phyloP scores from a whole-genome alignment of 2,888 invertebrate genomes.

The Bombyx huttoni region DNA sequence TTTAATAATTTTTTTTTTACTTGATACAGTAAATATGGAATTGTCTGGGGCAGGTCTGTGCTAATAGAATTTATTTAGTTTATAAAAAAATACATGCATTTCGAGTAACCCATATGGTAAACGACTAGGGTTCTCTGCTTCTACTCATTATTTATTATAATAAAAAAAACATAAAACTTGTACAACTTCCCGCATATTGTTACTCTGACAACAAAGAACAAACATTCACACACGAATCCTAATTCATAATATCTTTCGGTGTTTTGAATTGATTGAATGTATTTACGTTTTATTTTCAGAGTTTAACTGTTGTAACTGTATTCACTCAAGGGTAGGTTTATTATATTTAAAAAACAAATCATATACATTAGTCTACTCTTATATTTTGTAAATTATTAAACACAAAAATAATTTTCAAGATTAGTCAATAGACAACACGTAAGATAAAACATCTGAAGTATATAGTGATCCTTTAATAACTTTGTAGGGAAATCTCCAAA shows the following conservation, averaged over 20 bases:
- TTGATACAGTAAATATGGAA: background rate
- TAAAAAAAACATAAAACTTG: background rate
- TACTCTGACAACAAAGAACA: slow-evolving; percentile 46
- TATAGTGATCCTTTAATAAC: slow-evolving; percentile 3
- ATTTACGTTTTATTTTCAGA: background rate
- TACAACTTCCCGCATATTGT: slow-evolving; percentile 10
- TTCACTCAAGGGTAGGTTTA: too few relatives aligned
- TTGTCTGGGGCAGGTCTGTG: background rate
- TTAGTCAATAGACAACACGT: background rate
- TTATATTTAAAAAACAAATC: too few relatives aligned
- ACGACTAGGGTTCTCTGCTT: background rate
- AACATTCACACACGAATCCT: slow-evolving; percentile 7
- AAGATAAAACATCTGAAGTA: background rate
- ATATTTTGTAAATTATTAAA: too few relatives aligned
- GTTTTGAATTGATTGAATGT: slow-evolving; percentile 9
- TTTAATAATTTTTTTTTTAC: background rate
- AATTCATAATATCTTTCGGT: background rate
- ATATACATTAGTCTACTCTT: too few relatives aligned
- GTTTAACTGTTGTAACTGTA: too few relatives aligned
- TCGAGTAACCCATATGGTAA: background rate
- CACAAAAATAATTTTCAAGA: too few relatives aligned
- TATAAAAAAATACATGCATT: background rate
- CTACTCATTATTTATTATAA: background rate
- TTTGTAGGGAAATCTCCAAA: slow-evolving; percentile 57
- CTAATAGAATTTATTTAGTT: background rate